Percentiles rank a stretch among this genome's conserved stretches.
These are phyloP conservation scores for Ceramica pisi DNA, from an alignment of 2,888 invertebrate genomes.

Conservation along the genomic window DNA sequence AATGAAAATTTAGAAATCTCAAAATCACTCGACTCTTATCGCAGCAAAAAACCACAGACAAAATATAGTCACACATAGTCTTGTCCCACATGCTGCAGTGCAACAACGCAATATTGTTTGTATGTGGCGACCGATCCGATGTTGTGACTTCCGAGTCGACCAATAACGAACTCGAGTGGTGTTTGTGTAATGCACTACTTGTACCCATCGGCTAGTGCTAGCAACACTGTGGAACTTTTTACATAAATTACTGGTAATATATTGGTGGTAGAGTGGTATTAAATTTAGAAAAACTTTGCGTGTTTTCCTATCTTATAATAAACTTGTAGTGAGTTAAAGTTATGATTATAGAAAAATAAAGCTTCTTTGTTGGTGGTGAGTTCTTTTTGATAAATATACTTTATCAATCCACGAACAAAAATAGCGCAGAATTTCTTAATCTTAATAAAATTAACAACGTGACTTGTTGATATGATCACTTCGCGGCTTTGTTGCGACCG, in stretches of 20 bases:
- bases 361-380: neutral
- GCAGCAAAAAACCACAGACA: neutral
- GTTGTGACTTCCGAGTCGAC: conserved; percentile 64
- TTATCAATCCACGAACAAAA: neutral
- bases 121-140: conserved; percentile 56
- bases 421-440: neutral
- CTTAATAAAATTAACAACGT: neutral
- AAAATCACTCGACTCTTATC: neutral
- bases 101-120: conserved; percentile 60
- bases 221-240: conserved; percentile 54
- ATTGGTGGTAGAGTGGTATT: conserved; percentile 35
- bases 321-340: conserved; percentile 14
- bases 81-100: conserved; percentile 11
- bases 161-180: conserved; percentile 74
- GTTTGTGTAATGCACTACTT: conserved; percentile 77
- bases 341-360: neutral
- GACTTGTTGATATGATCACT: conserved; percentile 12
- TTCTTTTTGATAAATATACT: neutral
- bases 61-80: conserved; percentile 25
- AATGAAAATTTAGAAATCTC: neutral
- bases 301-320: conserved; percentile 41
- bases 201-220: conserved; percentile 49
- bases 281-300: conserved; percentile 42
- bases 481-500: conserved; percentile 11
- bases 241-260: conserved; percentile 58